These are phyloP conservation scores for Lonchura striata DNA, from an alignment of 2,113 vertebrate genomes.

Conservation along the genomic window DNA sequence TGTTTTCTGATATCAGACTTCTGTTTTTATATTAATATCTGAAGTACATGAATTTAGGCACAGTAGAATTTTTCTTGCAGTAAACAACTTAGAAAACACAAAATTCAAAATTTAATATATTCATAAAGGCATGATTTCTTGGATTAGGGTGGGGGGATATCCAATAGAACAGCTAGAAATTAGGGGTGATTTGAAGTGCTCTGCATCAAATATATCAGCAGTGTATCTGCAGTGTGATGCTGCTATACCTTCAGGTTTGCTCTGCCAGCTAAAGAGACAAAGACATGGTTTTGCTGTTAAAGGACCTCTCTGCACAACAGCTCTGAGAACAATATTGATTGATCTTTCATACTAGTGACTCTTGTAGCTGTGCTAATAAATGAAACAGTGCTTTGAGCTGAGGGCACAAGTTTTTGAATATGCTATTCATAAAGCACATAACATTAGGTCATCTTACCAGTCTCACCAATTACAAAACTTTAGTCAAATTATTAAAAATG, in stretches of 20 bases:
- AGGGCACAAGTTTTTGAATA: neutral
- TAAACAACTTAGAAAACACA: neutral
- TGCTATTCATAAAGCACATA: neutral
- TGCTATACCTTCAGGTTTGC: neutral
- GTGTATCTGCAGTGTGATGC: neutral
- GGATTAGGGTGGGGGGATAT: fast-evolving
- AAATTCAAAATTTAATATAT: neutral
- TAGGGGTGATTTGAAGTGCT: neutral
- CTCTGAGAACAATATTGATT: neutral
- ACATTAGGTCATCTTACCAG: neutral
- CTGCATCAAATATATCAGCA: neutral
- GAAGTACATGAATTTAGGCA: neutral
- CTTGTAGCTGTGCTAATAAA: neutral
- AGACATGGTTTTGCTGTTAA: neutral
- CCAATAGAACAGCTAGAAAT: neutral
- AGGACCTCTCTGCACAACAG: neutral
- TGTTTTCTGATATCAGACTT: neutral
- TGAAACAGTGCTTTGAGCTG: neutral
- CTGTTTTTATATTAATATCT: neutral
- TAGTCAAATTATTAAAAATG: neutral
- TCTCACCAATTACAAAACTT: neutral
- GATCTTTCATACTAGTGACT: neutral
- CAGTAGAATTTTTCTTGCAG: neutral
- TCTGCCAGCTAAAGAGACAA: neutral
- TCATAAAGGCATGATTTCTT: neutral